These are phyloP conservation scores for Brachionus angularis DNA, from an alignment of 1,140 invertebrate genomes.

Conservation along the genomic window DNA sequence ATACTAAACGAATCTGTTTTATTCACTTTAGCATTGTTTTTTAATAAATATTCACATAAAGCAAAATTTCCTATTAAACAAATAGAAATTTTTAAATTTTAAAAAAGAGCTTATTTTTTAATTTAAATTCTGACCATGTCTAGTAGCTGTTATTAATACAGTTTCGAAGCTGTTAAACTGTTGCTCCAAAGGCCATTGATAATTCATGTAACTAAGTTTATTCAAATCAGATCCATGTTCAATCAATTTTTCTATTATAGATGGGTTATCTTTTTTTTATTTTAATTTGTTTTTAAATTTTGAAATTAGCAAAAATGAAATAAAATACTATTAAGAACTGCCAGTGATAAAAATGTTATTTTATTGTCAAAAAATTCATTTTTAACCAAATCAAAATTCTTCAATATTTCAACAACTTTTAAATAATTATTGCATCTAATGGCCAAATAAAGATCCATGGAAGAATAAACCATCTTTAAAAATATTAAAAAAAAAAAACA, in stretches of 20 bases:
- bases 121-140: background rate
- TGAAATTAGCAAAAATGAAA: too few relatives aligned
- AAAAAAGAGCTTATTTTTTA: background rate
- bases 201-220: conserved; percentile 25
- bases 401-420: conserved; percentile 11
- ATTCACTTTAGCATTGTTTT: conserved; percentile 21
- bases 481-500: background rate
- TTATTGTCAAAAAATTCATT: conserved; percentile 39
- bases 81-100: background rate
- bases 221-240: conserved; percentile 15
- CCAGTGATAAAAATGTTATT: conserved; percentile 18
- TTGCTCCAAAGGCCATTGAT: conserved; percentile 40
- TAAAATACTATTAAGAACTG: conserved; percentile 23
- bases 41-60: conserved; percentile 7
- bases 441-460: conserved; percentile 21
- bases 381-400: background rate
- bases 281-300: too few relatives aligned
- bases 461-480: conserved; percentile 20
- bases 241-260: conserved; percentile 25
- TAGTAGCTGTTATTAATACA: conserved; percentile 25
- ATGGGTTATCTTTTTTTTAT: conserved; percentile 2
- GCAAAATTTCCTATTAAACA: background rate
- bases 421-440: background rate
- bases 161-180: conserved; percentile 41
- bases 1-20: conserved; percentile 43